Percentiles rank a stretch among this genome's conserved stretches.
These are phyloP conservation scores for Diadromus collaris DNA, from an alignment of 2,888 invertebrate genomes.

Conservation along the genomic window DNA sequence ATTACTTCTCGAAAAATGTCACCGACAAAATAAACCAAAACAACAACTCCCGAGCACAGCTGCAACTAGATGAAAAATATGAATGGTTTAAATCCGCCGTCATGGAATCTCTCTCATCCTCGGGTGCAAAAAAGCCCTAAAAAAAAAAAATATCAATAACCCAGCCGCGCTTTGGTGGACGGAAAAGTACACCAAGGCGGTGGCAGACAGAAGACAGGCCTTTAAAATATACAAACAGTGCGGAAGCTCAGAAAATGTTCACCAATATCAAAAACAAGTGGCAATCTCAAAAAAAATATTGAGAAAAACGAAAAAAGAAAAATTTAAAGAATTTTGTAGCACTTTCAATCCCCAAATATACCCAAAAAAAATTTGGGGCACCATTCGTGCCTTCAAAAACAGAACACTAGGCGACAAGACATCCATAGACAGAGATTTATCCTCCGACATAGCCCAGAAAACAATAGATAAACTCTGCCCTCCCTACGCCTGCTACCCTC, in stretches of 20 bases:
- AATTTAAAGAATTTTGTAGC: not conserved
- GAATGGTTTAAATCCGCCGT: not conserved
- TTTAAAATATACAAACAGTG: not conserved
- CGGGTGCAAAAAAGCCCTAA: not conserved
- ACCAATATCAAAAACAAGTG: not conserved
- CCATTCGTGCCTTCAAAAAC: not conserved
- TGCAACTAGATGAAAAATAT: not conserved
- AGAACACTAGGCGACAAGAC: not conserved
- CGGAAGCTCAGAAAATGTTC: not conserved
- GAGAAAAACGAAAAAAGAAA: not conserved
- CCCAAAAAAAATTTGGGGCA: not conserved
- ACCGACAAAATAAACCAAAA: not conserved
- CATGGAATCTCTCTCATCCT: not conserved
- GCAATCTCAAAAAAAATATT: not conserved
- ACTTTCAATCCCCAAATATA: not conserved
- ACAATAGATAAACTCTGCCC: not conserved
- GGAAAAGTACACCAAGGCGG: not conserved
- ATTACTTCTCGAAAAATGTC: not conserved
- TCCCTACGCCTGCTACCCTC: not conserved
- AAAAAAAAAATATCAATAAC: not conserved
- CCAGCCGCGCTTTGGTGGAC: slow-evolving; percentile 15
- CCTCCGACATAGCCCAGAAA: not conserved
- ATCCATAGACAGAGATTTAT: not conserved
- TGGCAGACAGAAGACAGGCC: not conserved
- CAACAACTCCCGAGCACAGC: not conserved